These are phyloP conservation scores for Drosophila recens DNA, from an alignment of 2,888 invertebrate species.

Conservation along the genomic window DNA sequence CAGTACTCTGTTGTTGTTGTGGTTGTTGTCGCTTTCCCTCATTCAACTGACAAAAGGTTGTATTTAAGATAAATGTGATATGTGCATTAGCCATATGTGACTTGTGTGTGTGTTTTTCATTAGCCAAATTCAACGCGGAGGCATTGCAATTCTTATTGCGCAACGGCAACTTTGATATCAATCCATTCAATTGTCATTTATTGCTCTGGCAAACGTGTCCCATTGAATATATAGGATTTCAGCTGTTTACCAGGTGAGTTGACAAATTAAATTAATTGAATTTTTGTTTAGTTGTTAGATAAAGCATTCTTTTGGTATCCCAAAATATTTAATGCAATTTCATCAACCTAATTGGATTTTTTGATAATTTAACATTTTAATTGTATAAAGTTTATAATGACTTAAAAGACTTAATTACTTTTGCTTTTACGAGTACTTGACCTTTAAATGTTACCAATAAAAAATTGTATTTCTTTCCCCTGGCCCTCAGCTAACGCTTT, in stretches of 20 bases:
- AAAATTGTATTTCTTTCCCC: not conserved
- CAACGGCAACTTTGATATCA: constrained; percentile 75
- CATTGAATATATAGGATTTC: constrained; percentile 68
- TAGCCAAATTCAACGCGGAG: constrained; percentile 55
- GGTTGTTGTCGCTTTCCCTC: constrained; percentile 57
- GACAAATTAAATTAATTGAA: not conserved
- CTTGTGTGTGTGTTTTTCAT: constrained; percentile 26
- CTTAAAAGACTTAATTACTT: not conserved
- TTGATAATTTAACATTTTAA: not conserved
- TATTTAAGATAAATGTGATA: constrained; percentile 28
- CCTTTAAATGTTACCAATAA: not conserved
- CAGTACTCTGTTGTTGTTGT: constrained; percentile 32
- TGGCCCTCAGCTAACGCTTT: not conserved
- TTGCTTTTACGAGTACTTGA: not conserved
- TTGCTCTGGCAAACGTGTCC: constrained; percentile 71
- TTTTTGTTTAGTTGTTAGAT: not conserved
- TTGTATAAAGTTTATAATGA: not conserved
- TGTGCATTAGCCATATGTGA: constrained; percentile 20
- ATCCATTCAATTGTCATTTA: constrained; percentile 78
- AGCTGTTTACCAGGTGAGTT: constrained; percentile 72
- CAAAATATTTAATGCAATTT: not conserved
- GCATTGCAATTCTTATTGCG: constrained; percentile 65
- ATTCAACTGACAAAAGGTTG: constrained; percentile 58
- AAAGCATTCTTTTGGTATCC: not conserved
- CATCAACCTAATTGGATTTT: not conserved